A percentile compares a stretch with the other conserved stretches of the same genome.
Conservation (phyloP, 2,797 vertebrate genomes). For the Spondyliosoma cantharus region DNA sequence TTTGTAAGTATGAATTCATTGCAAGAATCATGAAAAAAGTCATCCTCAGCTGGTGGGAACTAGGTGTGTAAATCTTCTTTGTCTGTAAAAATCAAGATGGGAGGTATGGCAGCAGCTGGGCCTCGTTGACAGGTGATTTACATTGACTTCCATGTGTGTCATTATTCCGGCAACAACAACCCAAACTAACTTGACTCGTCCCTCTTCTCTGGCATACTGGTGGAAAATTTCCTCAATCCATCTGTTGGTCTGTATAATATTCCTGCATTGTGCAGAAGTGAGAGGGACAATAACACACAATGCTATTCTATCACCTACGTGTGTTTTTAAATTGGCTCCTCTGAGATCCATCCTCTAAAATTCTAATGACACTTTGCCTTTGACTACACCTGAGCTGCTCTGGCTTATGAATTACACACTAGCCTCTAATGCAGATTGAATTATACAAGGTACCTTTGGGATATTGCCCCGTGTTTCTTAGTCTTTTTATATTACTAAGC, state of each 20-base stretch:
- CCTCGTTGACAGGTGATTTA: constrained; percentile 58
- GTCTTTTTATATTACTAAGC: constrained; percentile 69
- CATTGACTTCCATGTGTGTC: constrained; percentile 51
- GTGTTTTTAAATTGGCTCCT: constrained; percentile 73
- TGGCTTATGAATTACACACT: constrained; percentile 58
- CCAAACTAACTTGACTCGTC: constrained; percentile 62
- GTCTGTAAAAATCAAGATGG: constrained; percentile 45
- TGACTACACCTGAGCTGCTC: constrained; percentile 56
- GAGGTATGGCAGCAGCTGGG: neutral
- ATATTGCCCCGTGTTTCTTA: constrained; percentile 61
- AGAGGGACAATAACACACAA: constrained; percentile 54
- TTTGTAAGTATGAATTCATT: constrained; percentile 53
- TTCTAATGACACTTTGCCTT: constrained; percentile 50
- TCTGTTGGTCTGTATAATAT: constrained; percentile 48
- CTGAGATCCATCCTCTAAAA: constrained; percentile 65
- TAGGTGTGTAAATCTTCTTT: constrained; percentile 35
- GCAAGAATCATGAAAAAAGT: constrained; percentile 22
- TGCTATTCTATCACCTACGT: constrained; percentile 59
- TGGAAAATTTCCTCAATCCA: constrained; percentile 64
- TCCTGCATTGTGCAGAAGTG: constrained; percentile 41
- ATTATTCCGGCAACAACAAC: constrained; percentile 64
- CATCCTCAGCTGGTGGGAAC: constrained; percentile 33
- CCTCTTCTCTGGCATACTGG: constrained; percentile 55
- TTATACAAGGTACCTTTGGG: constrained; percentile 61
- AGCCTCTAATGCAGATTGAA: constrained; percentile 61